Base-by-base conservation (phyloP, 2,113 vertebrate species). In the Ivindomyrus marchei region DNA sequence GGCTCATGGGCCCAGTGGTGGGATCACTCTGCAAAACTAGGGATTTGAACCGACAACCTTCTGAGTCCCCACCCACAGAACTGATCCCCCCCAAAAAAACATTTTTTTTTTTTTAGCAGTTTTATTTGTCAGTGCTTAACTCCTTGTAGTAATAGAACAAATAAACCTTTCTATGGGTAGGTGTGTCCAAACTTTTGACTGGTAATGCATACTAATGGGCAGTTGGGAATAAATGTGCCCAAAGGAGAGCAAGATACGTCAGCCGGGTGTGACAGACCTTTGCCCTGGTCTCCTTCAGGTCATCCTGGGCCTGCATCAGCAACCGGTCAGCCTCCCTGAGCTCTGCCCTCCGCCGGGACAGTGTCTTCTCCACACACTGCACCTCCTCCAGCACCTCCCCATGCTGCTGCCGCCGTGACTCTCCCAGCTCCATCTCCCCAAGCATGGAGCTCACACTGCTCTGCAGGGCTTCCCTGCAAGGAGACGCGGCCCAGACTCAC, bases 311-410 rank as follows among this genome's bases (percentile, higher is more conserved):
- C 92, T 98, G 96, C 1, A 96, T 90, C 85, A 98, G 95, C 13
- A 97, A 95, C 24, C 95, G 91, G 89, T 98, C 97, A 0, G 97
- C 96, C 89, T 97, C 95, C 42, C 97, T 93, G 2, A 99, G 97
- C 91, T 99, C 97, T 0, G 95, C 95, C 87, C 95, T 91, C 9
- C 97, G 96, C 70, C 96, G 97, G 90, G 96, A 90, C 0, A 99
- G 96, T 0, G 98, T 98, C 91, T 94, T 95, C 93, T 98, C 97
- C 56, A 97, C 52, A 91, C 96, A 97, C 17, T 94, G 94, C 8
- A 97, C 93, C 93, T 98, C 97, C 88, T 94, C 95, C 62, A 93
- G 90, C 46, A 96, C 91, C 42, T 94, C 93, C 1, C 93, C 94
- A 0, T 95, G 96, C 88, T 93, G 94, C 88, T 92, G 94, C 90